Base-by-base conservation (phyloP, 1,140 invertebrate genomes). In the Zaprionus kolodkinae region DNA sequence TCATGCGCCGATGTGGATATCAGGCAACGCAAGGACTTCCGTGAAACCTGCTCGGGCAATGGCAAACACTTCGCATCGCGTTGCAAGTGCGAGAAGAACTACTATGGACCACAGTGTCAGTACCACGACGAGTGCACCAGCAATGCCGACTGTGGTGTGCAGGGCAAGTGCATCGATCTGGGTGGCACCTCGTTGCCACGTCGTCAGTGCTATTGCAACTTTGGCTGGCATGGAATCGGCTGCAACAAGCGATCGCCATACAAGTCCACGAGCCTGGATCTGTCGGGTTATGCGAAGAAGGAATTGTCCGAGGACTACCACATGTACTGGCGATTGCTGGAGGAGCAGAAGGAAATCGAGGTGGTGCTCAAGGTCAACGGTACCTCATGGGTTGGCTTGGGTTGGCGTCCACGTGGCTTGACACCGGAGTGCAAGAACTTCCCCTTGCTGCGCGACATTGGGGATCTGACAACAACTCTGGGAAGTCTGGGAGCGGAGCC, bases 1-100 rank as follows among this genome's bases (percentile, higher is more conserved):
- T 98, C 97, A 0, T 99, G 98, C 88, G 97, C 98, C 2, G 98
- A 99, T 93, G 96, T 99, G 52, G 97, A 99, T 86, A 97, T 99
- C 76, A 94, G 94, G 61, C 85, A 92, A 62, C 93, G 95, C 94
- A 96, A 95, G 92, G 93, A 95, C 13, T 97, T 96, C 92, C 95
- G 95, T 70, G 96, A 98, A 93, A 95, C 95, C 17, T 99, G 97
- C 91, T 96, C 95, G 69, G 96, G 96, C 36, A 95, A 97, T 81
- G 97, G 97, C 3, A 94, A 95, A 89, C 95, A 96, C 90, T 94
- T 96, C 52, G 93, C 96, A 12, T 95, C 95, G 5, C 95, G 95
- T 61, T 97, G 97, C 81, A 96, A 96, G 79, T 98, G 97, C 92
- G 95, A 97, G 83, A 94, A 96, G 79, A 94, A 97, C 52, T 97